Evolutionary conservation across 2,888 invertebrate genomes (phyloP), one percentile per base, ranked within the genome.

Genomic region (Flexamia atlantica): DNA sequence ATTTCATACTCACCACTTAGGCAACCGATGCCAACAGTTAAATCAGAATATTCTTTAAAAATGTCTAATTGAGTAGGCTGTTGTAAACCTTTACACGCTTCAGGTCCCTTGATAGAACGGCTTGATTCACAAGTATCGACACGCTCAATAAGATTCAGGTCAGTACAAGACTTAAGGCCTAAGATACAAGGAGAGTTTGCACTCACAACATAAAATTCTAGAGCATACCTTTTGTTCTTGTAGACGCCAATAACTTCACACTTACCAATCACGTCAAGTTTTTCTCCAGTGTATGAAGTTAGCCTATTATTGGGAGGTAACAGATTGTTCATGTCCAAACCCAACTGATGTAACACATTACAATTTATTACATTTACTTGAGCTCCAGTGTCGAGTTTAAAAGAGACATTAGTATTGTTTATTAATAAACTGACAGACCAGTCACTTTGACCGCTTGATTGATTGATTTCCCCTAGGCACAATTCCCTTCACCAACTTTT

Each of bases 131-230:
- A 60, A 68, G 68, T 14, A 17, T 30, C 14, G n/a, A 68, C 68
- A 9, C n/a, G 12, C 14, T 17, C 0, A 17, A 30, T 30, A 0
- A 68, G 68, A 30, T 28, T 32, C 2, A 68, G 28, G 3, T 68
- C n/a, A 32, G 32, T 2, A 25, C 68, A 68, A n/a, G 68, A 7
- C 9, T 28, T 4, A n/a, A 68, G 36, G 30, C 68, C 68, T 68
- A 30, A 32, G 23, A 68, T 68, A 32, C 68, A 68, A 30, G 17
- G 36, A 3, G 72, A 1, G n/a, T 72, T 42, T 3, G 4, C 17
- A 42, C 42, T 72, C 5, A 72, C 42, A 12, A 72, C 72, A 72
- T 40, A 42, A 72, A 72, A 72, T 2, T 40, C n/a, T 7, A 68
- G 32, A 30, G 10, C n/a, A 17, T 68, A 30, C 32, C 30, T 32